These are phyloP conservation scores for Orcinus orca DNA, from an alignment of 2,113 vertebrate genomes.

Conservation along the genomic window DNA sequence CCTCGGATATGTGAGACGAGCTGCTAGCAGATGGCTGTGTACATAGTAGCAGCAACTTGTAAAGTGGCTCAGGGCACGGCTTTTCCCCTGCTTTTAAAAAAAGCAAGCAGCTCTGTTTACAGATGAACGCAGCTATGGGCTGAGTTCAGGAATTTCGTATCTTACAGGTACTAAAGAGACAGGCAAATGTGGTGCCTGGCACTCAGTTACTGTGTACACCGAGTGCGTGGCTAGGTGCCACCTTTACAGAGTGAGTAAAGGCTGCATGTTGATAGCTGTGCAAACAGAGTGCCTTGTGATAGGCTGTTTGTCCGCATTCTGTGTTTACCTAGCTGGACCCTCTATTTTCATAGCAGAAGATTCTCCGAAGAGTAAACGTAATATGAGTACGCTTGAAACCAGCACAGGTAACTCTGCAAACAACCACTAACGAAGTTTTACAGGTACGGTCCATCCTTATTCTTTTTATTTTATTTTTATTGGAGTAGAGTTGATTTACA, in stretches of 20 bases:
- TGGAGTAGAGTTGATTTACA: neutral
- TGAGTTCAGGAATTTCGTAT: neutral
- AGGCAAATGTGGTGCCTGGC: neutral
- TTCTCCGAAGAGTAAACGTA: neutral
- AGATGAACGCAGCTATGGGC: neutral
- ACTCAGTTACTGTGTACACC: neutral
- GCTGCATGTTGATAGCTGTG: neutral
- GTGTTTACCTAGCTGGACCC: neutral
- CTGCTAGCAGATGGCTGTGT: neutral
- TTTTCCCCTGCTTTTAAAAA: neutral
- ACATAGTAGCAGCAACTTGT: neutral
- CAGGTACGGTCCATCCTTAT: neutral
- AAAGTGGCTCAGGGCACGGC: neutral
- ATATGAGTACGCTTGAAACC: neutral
- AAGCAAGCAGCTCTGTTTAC: neutral
- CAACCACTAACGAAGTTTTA: neutral
- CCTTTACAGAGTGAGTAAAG: neutral
- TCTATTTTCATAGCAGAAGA: neutral
- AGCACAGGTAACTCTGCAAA: neutral
- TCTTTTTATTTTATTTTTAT: neutral
- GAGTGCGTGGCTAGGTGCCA: neutral
- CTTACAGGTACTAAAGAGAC: neutral
- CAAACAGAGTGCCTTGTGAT: conserved; percentile 17
- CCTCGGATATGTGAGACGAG: neutral
- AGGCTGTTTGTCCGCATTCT: neutral